Evolutionary conservation across 1,140 invertebrate genomes (phyloP), one percentile per base, ranked within the genome.

Genomic region (Araneus ventricosus): DNA sequence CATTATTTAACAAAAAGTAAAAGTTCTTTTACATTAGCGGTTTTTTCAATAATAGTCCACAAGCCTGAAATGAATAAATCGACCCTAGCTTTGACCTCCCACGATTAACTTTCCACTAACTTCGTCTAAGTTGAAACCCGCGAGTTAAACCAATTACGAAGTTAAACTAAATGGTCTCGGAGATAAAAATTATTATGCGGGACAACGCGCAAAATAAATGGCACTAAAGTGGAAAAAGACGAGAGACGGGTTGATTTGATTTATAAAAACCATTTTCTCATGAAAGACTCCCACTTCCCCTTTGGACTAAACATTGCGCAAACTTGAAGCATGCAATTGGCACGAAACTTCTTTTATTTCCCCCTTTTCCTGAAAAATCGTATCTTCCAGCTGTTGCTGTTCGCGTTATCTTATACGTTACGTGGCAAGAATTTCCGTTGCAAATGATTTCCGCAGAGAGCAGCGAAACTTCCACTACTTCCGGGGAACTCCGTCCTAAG

Each of bases 341-440:
- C 63, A 75, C 87, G 63, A 70, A 88, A 52, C 30, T 88, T 75
- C 63, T 67, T 70, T 88, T 88, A 45, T 88, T 75, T 87, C 34
- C 61, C 27, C 70, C 52, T 41, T n/a, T 59, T 67, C 61, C 61
- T 45, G 63, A 88, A 88, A 88, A 88, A 70, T 75, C 87, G 39
- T 88, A 88, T 88, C 59, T 41, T 37, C 52, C 87, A 88, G 87
- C 87, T 88, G 87, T 88, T 88, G 87, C 61, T 39, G n/a, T 27
- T 75, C 67, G 45, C 61, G 87, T 70, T 75, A 75, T 70, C 87
- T 75, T 75, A 70, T 88, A 52, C 63, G 87, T n/a, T 88, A 88
- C 87, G 87, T 88, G 87, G 87, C 61, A 52, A 75, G 87, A 88
- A 88, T 88, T 88, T 88, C 87, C 87, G 87, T 88, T 88, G 87